Base-by-base conservation (phyloP, 2,797 vertebrate species). In the Catharus ustulatus region DNA sequence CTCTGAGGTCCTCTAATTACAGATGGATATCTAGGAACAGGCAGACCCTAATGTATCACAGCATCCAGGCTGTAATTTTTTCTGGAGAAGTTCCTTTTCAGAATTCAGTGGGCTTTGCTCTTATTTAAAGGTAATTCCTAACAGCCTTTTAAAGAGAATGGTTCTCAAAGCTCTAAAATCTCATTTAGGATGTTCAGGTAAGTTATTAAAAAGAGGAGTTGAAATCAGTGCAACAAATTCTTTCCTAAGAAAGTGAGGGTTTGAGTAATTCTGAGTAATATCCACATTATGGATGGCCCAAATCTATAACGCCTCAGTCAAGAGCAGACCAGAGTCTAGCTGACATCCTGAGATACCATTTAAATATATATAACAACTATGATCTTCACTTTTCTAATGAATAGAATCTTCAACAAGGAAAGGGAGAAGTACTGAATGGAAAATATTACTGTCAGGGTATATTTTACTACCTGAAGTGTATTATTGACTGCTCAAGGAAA, bases 401-500 rank as follows among this genome's bases (percentile, higher is more conserved):
- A 4, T 51, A 26, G 10, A 76, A 23, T 57, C 75, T 72, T 78
- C 76, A 90, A 52, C 55, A 77, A 82, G 57, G 48, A 84, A 68
- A 76, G 22, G n/a, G n/a, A 85, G 38, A 80, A 72, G 27, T 68
- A 90, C 3, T 34, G 51, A 91, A 73, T 63, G 42, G 81, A 82
- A 90, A 93, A 73, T 58, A 66, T 67, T 86, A 63, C 71, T 87
- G 63, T 84, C 74, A 67, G 67, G 16, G 34, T 68, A 2, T 81
- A 74, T 86, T 91, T 87, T 94, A 77, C 71, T 91, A 89, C 67
- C 58, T 88, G 82, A 91, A 67, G n/a, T 79, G 84, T 76, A 88
- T 81, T 87, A 84, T 66, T 91, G 91, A 73, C 63, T 84, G 51
- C 87, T 94, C 73, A 71, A 73, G 82, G 69, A 43, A 92, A 91